These are phyloP conservation scores for Aythya baeri DNA, from an alignment of 2,113 vertebrate genomes.

Conservation along the genomic window DNA sequence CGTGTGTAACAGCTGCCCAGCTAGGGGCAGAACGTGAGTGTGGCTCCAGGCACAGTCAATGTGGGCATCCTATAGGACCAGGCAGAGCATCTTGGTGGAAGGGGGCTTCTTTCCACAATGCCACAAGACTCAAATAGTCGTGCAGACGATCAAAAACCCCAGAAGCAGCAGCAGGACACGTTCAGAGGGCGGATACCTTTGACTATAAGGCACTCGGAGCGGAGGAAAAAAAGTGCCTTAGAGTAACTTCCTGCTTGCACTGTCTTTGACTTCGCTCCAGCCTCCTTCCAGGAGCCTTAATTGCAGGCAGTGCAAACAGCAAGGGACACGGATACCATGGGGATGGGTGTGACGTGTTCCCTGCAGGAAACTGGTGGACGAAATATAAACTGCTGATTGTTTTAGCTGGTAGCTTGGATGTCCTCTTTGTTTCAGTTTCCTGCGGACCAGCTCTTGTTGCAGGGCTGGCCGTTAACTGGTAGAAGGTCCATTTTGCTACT, in stretches of 20 bases:
- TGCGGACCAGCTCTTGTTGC: background rate
- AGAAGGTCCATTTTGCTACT: background rate
- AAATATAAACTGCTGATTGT: slow-evolving; percentile 27
- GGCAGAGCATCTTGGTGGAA: background rate
- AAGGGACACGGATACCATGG: background rate
- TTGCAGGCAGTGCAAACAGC: background rate
- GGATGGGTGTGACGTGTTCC: background rate
- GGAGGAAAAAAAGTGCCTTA: background rate
- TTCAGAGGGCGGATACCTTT: background rate
- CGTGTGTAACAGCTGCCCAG: background rate
- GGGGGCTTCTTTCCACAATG: background rate
- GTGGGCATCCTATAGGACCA: accelerated
- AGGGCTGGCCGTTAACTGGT: accelerated
- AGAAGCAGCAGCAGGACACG: background rate
- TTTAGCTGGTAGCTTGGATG: background rate
- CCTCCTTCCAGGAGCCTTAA: background rate
- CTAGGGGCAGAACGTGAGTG: background rate
- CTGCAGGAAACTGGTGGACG: background rate
- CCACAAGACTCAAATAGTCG: background rate
- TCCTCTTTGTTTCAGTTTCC: slow-evolving; percentile 32
- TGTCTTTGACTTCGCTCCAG: background rate
- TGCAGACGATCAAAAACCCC: background rate
- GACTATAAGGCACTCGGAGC: background rate
- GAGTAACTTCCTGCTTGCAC: background rate
- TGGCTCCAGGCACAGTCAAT: accelerated